Evolutionary conservation across 2,113 vertebrate species (phyloP).

Genomic region (Scortum barcoo): DNA sequence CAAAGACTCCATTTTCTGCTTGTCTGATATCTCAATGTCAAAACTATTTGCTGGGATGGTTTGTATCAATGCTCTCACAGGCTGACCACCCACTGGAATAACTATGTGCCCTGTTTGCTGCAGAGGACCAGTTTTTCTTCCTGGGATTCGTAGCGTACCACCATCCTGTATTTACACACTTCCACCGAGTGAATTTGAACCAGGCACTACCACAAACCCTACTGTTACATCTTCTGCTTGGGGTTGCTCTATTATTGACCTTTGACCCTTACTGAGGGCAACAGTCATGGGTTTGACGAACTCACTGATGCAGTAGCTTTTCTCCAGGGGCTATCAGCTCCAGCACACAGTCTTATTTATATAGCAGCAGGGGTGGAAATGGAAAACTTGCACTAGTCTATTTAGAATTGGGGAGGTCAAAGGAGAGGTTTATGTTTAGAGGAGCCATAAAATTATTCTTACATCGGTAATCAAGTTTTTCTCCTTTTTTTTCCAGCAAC

Average conservation of each 20-base stretch:
- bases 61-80: constrained; percentile 22
- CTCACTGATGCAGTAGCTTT: constrained; percentile 58
- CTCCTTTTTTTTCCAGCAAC: background rate
- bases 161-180: constrained; percentile 38
- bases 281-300: constrained; percentile 35
- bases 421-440: constrained; percentile 5
- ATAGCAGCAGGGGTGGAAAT: constrained; percentile 42
- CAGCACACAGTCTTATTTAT: constrained; percentile 36
- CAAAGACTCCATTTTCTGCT: constrained; percentile 65
- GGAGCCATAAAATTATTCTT: constrained; percentile 14
- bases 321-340: constrained; percentile 41
- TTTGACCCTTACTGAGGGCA: constrained; percentile 31
- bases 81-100: constrained; percentile 54
- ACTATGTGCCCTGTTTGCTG: constrained; percentile 22
- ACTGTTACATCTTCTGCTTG: constrained; percentile 24
- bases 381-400: constrained; percentile 10
- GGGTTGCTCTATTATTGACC: constrained; percentile 51
- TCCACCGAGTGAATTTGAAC: constrained; percentile 1
- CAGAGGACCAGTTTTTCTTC: background rate
- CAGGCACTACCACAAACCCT: background rate
- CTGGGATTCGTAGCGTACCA: constrained; percentile 2
- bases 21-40: constrained; percentile 65
- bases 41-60: constrained; percentile 47
- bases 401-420: constrained; percentile 39
- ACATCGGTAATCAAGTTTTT: too few species aligned